Conservation (phyloP, 2,113 vertebrate species). For the Ginglymostoma cirratum region DNA sequence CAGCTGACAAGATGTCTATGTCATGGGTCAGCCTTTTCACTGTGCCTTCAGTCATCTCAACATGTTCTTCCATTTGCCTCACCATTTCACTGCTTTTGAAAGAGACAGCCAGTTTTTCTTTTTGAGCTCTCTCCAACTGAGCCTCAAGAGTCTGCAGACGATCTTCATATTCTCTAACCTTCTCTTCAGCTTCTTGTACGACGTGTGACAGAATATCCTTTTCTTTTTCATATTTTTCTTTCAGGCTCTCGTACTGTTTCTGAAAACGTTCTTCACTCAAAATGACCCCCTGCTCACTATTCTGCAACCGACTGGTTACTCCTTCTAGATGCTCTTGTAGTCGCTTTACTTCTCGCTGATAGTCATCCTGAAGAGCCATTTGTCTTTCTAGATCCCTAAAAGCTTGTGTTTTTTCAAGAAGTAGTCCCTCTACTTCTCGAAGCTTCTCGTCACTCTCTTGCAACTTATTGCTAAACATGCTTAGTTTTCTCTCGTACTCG, state of each 20-base stretch:
- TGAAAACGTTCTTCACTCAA: slow-evolving; percentile 43
- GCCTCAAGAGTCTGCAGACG: slow-evolving; percentile 60
- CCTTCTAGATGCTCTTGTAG: slow-evolving; percentile 37
- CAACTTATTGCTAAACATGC: slow-evolving; percentile 50
- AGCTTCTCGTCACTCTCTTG: slow-evolving; percentile 54
- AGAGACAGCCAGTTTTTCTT: slow-evolving; percentile 48
- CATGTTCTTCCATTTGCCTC: slow-evolving; percentile 50
- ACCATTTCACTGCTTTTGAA: slow-evolving; percentile 43
- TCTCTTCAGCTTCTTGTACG: slow-evolving; percentile 58
- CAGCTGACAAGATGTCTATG: slow-evolving; percentile 55
- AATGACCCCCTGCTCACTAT: slow-evolving; percentile 28
- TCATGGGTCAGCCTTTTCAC: slow-evolving; percentile 54
- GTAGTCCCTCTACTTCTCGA: slow-evolving; percentile 55
- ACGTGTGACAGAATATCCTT: slow-evolving; percentile 55
- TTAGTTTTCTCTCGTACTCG: slow-evolving; percentile 47
- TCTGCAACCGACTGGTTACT: slow-evolving; percentile 39
- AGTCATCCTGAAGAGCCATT: slow-evolving; percentile 27
- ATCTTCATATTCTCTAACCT: slow-evolving; percentile 57
- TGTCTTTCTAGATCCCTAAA: slow-evolving; percentile 50
- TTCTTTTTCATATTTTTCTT: slow-evolving; percentile 57
- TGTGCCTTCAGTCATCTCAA: slow-evolving; percentile 45
- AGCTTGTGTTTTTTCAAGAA: slow-evolving; percentile 50
- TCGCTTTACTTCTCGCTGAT: slow-evolving; percentile 40
- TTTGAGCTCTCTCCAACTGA: slow-evolving; percentile 55
- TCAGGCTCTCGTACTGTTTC: slow-evolving; percentile 55